Percentiles rank a stretch among this genome's conserved stretches.
Conservation (phyloP, 2,797 vertebrate species). For the Falco rusticolus region DNA sequence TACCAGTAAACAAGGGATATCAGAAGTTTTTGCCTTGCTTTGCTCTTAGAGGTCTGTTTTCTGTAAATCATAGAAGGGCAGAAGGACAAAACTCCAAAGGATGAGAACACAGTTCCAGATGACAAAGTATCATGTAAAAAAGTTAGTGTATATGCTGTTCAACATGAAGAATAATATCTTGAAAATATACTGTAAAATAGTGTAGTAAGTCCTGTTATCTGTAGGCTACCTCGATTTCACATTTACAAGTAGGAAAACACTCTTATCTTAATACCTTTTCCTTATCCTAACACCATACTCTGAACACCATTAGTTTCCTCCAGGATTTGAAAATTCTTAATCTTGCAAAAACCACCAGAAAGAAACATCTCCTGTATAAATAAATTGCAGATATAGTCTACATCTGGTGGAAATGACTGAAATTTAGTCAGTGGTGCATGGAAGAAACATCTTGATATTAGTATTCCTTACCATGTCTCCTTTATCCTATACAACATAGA, state of each 20-base stretch:
- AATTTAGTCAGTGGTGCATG: neutral
- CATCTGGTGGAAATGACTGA: neutral
- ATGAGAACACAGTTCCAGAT: neutral
- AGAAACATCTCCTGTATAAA: neutral
- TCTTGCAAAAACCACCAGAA: neutral
- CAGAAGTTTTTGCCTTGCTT: neutral
- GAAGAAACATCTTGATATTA: neutral
- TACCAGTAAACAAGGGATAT: neutral
- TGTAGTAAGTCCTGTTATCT: neutral
- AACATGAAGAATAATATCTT: neutral
- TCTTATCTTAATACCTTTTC: neutral
- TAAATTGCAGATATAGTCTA: neutral
- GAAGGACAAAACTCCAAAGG: neutral
- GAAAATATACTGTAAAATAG: neutral
- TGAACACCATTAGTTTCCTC: neutral
- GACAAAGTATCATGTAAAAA: neutral
- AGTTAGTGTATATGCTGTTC: neutral
- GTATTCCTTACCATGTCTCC: neutral
- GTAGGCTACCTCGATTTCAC: neutral
- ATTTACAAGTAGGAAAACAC: neutral
- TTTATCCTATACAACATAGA: neutral
- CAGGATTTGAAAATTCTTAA: neutral
- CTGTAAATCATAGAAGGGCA: neutral
- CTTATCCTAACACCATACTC: neutral
- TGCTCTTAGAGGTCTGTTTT: slow-evolving; percentile 11